Percentiles rank a stretch among this genome's conserved stretches.
phyloP scores from a whole-genome alignment of 2,797 vertebrate species.

The Urophycis tenuis region DNA sequence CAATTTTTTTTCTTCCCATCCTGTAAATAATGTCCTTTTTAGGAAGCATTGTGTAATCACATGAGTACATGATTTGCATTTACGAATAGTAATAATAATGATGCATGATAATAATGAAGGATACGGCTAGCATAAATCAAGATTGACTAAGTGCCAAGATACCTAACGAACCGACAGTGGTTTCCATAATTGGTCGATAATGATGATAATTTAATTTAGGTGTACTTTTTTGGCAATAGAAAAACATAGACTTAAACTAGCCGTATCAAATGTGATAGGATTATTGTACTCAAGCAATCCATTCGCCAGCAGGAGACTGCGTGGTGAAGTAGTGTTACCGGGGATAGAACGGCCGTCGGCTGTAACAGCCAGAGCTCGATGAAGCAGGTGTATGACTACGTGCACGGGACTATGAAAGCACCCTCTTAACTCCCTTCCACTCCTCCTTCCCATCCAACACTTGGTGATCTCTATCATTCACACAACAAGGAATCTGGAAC shows the following conservation, averaged over 20 bases:
- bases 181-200: background rate
- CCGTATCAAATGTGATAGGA: conserved; percentile 1
- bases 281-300: background rate
- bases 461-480: background rate
- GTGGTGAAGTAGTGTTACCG: background rate
- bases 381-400: background rate
- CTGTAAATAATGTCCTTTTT: background rate
- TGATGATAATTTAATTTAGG: background rate
- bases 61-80: background rate
- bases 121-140: conserved; percentile 3
- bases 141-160: background rate
- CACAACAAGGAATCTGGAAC: background rate
- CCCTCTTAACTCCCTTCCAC: background rate
- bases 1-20: background rate
- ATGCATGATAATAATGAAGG: background rate
- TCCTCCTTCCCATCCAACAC: background rate
- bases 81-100: background rate
- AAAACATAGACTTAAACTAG: background rate
- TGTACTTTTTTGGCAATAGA: background rate
- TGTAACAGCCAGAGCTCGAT: background rate
- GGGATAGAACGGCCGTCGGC: background rate
- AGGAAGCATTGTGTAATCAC: background rate
- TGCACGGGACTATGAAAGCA: background rate
- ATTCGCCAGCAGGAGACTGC: background rate
- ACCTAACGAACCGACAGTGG: background rate